phyloP scores from a whole-genome alignment of 1,140 invertebrate species.

The Drosophila serrata region DNA sequence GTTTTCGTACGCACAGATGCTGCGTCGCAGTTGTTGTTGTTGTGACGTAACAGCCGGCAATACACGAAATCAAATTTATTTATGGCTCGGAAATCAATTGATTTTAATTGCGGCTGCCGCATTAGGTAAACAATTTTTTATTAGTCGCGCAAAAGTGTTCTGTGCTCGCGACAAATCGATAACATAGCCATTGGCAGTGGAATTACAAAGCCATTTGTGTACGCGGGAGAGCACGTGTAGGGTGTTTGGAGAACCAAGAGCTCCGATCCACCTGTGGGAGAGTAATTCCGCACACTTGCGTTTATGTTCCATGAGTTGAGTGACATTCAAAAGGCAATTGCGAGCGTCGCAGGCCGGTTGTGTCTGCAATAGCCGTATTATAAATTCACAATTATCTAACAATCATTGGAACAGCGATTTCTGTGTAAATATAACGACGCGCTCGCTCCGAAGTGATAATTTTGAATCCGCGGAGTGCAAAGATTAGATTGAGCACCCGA shows the following conservation, averaged over 20 bases:
- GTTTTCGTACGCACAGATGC: constrained; percentile 16
- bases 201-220: constrained; percentile 2
- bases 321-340: constrained; percentile 52
- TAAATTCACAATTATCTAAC: constrained; percentile 75
- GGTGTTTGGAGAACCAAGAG: constrained; percentile 25
- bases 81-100: constrained; percentile 37
- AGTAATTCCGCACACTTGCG: constrained; percentile 8
- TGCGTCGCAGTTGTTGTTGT: constrained; percentile 21
- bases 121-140: constrained; percentile 17
- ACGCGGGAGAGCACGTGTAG: constrained; percentile 12
- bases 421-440: constrained; percentile 44
- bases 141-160: constrained; percentile 10
- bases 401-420: constrained; percentile 52
- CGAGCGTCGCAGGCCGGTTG: constrained; percentile 36
- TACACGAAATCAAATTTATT: constrained; percentile 41
- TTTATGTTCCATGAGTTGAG: constrained; percentile 17
- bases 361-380: constrained; percentile 39
- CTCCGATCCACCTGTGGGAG: constrained; percentile 31
- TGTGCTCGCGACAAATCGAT: constrained; percentile 34
- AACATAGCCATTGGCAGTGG: constrained; percentile 5
- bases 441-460: constrained; percentile 51
- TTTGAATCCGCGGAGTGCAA: constrained; percentile 22
- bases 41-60: constrained; percentile 52
- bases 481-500: constrained; percentile 46
- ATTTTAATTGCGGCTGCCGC: constrained; percentile 32